phyloP scores from a whole-genome alignment of 1,140 invertebrate species.

The Zaprionus capensis region DNA sequence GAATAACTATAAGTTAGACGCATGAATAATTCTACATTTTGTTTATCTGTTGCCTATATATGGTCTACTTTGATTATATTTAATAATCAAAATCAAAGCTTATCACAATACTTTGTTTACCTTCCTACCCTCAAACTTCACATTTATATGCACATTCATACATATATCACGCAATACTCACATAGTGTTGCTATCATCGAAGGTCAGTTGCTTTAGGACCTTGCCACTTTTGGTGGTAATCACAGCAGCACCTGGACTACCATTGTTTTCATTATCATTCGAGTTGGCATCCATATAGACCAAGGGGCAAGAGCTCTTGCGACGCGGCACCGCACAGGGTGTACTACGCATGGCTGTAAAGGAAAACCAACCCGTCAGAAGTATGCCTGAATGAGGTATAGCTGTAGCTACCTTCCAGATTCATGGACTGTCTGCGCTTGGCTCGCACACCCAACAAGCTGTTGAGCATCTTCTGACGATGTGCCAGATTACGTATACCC shows the following conservation, averaged over 20 bases:
- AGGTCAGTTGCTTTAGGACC: conserved; percentile 65
- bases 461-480: conserved; percentile 87
- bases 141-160: not conserved
- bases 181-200: conserved; percentile 67
- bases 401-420: conserved; percentile 61
- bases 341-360: conserved; percentile 34
- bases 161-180: conserved; percentile 41
- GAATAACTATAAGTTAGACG: too few species aligned
- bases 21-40: too few species aligned
- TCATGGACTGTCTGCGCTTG: conserved; percentile 84
- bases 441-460: conserved; percentile 87
- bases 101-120: not conserved
- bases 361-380: not conserved
- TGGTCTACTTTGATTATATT: not conserved
- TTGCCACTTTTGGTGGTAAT: conserved; percentile 75
- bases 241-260: conserved; percentile 23
- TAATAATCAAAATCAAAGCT: not conserved
- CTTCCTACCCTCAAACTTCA: not conserved
- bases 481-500: conserved; percentile 87
- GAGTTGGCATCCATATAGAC: conserved; percentile 56
- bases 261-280: conserved; percentile 49
- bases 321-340: conserved; percentile 43
- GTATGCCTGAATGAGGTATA: not conserved
- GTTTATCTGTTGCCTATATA: not conserved
- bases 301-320: conserved; percentile 73